Base-by-base conservation (phyloP, 2,797 vertebrate genomes). In the Limosa lapponica region DNA sequence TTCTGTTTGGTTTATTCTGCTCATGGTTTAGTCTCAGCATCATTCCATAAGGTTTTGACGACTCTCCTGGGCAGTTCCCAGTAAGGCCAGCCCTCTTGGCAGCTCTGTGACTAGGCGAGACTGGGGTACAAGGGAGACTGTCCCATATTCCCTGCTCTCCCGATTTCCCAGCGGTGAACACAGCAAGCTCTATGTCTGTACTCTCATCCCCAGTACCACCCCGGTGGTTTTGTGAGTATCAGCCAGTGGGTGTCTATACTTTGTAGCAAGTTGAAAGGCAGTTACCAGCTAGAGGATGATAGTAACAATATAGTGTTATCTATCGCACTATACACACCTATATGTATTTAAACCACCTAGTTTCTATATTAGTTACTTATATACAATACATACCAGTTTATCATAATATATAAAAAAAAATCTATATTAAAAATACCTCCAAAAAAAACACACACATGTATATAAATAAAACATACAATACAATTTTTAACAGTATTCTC, bases 71-170 rank as follows among this genome's bases (percentile, higher is more conserved):
- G 28, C 55, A 64, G 49, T 11, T 58, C 32, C 34, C 48, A 58
- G 48, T 5, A 44, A 61, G 36, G 59, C 27, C 20, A 27, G 54
- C 13, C 51, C 82, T 41, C 23, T 16, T 22, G 36, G 36, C 28
- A 72, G 41, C 30, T 75, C 59, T 69, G 32, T 28, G 24, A 59
- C 16, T n/a, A 55, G 13, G 27, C 0, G 0, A 74, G 36, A 58
- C 0, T 39, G 6, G 34, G 7, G 14, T n/a, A 71, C 7, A 3
- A 36, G 51, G n/a, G 10, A 71, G 5, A 14, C 55, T 64, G 44
- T 57, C 43, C 39, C 62, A 34, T 14, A 34, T 30, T 65, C 19
- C 49, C 54, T 16, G 37, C 24, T 87, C 24, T 78, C 58, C 39
- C 28, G 15, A 51, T 41, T 64, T 86, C 37, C 39, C 61, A 36